Evolutionary conservation across 2,888 invertebrate genomes (phyloP).

Genomic region (Pantelozetes paolii): DNA sequence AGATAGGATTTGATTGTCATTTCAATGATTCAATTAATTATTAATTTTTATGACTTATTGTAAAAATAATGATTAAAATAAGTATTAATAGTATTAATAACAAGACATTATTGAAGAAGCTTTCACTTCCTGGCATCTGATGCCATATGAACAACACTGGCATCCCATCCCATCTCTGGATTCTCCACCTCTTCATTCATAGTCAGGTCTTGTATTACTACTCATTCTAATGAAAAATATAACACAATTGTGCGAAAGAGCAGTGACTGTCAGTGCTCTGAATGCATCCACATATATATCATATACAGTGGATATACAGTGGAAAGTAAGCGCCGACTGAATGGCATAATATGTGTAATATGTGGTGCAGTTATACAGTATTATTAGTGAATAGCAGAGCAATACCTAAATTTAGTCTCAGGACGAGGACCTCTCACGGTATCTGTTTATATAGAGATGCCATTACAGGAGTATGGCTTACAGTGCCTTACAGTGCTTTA

Average conservation of each 20-base stretch:
- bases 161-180: constrained; percentile 29
- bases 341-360: not conserved
- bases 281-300: not conserved
- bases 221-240: not conserved
- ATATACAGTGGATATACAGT: not conserved
- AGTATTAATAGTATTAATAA: not conserved
- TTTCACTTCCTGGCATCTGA: constrained; percentile 34
- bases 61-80: no score
- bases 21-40: not conserved
- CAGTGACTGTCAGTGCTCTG: constrained; percentile 34
- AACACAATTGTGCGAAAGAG: not conserved
- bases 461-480: not conserved
- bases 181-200: constrained; percentile 25
- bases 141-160: not conserved
- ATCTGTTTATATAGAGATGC: constrained; percentile 23
- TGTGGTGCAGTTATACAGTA: not conserved
- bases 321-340: not conserved
- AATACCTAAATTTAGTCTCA: constrained; percentile 35
- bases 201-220: constrained; percentile 20
- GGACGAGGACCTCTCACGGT: constrained; percentile 35
- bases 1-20: not conserved
- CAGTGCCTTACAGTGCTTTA: not conserved
- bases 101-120: not conserved
- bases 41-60: no score
- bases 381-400: not conserved